Conservation (phyloP, 2,888 invertebrate species). For the Drosophila robusta region DNA sequence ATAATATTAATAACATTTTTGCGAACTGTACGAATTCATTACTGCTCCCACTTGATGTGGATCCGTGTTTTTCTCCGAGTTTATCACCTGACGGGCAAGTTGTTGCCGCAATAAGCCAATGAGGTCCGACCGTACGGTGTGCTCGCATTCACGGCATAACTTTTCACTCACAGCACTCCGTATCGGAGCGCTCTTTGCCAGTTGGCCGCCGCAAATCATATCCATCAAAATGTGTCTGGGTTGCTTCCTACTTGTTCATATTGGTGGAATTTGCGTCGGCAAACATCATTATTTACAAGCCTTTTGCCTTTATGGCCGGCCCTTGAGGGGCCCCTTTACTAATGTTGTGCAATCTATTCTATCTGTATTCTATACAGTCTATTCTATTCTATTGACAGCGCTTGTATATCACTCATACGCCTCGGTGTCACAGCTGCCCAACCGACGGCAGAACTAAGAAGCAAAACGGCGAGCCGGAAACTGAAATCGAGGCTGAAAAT, state of each 20-base stretch:
- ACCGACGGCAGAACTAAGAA: not conserved
- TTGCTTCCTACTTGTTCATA: not conserved
- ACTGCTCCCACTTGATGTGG: too few relatives aligned
- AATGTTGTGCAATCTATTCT: not conserved
- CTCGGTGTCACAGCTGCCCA: conserved; percentile 41
- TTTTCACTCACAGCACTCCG: not conserved
- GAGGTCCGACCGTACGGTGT: not conserved
- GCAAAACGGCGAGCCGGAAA: conserved; percentile 1
- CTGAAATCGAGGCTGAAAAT: conserved; percentile 24
- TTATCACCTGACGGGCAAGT: too few relatives aligned
- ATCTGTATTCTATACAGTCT: too few relatives aligned
- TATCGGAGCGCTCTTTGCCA: not conserved
- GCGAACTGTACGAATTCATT: too few relatives aligned
- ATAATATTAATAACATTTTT: too few relatives aligned
- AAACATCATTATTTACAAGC: conserved; percentile 45
- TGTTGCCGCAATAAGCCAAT: too few relatives aligned
- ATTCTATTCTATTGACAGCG: conserved; percentile 6
- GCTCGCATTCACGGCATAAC: not conserved
- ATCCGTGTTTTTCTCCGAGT: too few relatives aligned
- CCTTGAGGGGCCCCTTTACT: not conserved
- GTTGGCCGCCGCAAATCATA: not conserved
- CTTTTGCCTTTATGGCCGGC: conserved; percentile 23
- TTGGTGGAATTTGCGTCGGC: conserved; percentile 10
- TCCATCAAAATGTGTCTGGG: conserved; percentile 4
- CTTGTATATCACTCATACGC: conserved; percentile 66